Base-by-base conservation (phyloP, 2,888 invertebrate species). In the Deroplatys truncata region DNA sequence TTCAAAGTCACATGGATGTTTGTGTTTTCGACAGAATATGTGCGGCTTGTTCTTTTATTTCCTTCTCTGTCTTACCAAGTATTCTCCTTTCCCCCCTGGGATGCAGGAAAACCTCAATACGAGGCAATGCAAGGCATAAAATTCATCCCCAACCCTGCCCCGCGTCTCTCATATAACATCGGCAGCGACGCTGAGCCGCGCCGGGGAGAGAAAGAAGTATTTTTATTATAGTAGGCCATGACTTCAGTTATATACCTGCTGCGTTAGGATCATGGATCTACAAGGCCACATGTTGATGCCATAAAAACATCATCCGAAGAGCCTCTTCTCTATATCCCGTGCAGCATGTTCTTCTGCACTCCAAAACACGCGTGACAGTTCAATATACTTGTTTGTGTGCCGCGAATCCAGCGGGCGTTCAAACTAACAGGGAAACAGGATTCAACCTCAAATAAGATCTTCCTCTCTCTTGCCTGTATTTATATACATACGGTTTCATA, bases 141-240 rank as follows among this genome's bases (percentile, higher is more conserved):
- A 49, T 72, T 72, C 56, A 72, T 72, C 56, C 85, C 85, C 49
- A 49, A 85, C n/a, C 28, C 28, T 25, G 3, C 85, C 35, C 72
- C 16, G 16, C 28, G 72, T 86, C 5, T 56, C 86, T 43, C 56
- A 72, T 86, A 31, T 86, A 82, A 31, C 31, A 82, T 9, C 31
- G 85, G 49, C 20, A 20, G 35, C 16, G 35, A 43, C 25, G 25
- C n/a, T 82, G 82, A 82, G 16, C 20, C 25, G 56, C 5, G 56
- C 20, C 56, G 83, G 87, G 28, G 56, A 72, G 56, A 25, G 56
- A 72, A 20, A 25, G 56, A 72, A 72, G 56, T 87, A 87, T 83
- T 82, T 86, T 87, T 87, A 87, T 87, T 87, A 87, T 35, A 87
- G 83, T 29, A 82, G 31, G 83, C 87, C 25, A 72, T 83, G 87